Evolutionary conservation across 2,888 invertebrate genomes (phyloP), one percentile per base, ranked within the genome.

Genomic region (Corythucha ciliata): DNA sequence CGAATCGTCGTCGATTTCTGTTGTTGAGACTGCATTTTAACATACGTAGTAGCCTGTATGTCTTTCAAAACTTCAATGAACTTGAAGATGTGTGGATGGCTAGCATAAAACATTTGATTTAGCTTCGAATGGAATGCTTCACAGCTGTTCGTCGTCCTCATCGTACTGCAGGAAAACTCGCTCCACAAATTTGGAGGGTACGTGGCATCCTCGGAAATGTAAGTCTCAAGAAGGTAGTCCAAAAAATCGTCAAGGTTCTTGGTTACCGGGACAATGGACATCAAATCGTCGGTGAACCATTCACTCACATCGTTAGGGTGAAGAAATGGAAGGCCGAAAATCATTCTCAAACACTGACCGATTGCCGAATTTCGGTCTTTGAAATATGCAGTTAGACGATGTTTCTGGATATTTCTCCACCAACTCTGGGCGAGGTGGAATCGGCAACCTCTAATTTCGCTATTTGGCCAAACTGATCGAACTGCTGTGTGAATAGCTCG

Each of bases 21-120:
- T 12, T 40, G 22, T 25, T 40, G 21, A 25, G 40, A 40, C 22
- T 25, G 20, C 40, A 40, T 40, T 20, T 40, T 40, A 10, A 21
- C 20, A 3, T 40, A 40, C 14, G 22, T 4, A 21, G 24, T 40
- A 25, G 40, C 21, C 22, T 18, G 3, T 14, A 21, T 18, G 20
- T 40, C 40, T n/a, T n/a, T n/a, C n/a, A n/a, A n/a, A n/a, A 21
- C 36, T 36, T 36, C 36, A 36, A 40, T 40, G 5, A 40, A 21
- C 24, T 40, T 40, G 40, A 41, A 41, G 25, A 41, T 24, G 41
- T 41, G 41, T 8, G 41, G 41, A 41, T 41, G 41, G 24, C 25
- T 26, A n/a, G n/a, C n/a, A n/a, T n/a, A n/a, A n/a, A n/a, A n/a
- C n/a, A n/a, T n/a, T n/a, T n/a, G n/a, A n/a, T n/a, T n/a, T n/a